These are phyloP conservation scores for Pristionchus fissidentatus DNA, from an alignment of 2,888 invertebrate genomes.

Conservation along the genomic window DNA sequence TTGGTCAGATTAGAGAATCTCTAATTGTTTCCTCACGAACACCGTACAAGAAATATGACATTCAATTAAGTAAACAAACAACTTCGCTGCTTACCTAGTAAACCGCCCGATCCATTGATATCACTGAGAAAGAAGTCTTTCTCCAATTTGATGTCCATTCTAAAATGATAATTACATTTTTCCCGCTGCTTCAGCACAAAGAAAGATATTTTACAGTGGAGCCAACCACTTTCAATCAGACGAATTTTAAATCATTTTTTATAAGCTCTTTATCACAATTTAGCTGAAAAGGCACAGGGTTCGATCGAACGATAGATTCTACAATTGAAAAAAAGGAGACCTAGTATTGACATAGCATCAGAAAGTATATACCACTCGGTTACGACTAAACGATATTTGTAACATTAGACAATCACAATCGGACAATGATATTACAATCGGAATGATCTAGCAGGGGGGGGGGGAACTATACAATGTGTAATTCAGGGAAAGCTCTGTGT, in stretches of 20 bases:
- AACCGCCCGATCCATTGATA: background rate
- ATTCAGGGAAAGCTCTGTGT: no score
- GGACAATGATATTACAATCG: background rate
- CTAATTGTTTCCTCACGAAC: no score
- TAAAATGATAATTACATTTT: background rate
- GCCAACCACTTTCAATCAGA: background rate
- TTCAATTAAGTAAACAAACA: background rate
- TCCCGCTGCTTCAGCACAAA: background rate
- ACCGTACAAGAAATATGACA: no score
- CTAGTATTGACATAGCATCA: background rate
- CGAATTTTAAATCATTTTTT: background rate
- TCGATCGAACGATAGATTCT: background rate
- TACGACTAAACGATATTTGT: background rate
- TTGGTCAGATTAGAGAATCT: no score
- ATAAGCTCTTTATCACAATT: conserved; percentile 2
- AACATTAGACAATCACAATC: background rate
- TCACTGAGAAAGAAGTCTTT: conserved; percentile 1
- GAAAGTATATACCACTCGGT: background rate
- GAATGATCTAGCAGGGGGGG: background rate
- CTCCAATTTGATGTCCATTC: conserved; percentile 21
- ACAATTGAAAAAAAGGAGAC: background rate
- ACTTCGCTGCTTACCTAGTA: background rate
- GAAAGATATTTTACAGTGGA: background rate
- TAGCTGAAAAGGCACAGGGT: background rate
- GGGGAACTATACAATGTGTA: background rate